Conservation (phyloP, 2,888 invertebrate species). For the Chamaedrilus cognettii region DNA sequence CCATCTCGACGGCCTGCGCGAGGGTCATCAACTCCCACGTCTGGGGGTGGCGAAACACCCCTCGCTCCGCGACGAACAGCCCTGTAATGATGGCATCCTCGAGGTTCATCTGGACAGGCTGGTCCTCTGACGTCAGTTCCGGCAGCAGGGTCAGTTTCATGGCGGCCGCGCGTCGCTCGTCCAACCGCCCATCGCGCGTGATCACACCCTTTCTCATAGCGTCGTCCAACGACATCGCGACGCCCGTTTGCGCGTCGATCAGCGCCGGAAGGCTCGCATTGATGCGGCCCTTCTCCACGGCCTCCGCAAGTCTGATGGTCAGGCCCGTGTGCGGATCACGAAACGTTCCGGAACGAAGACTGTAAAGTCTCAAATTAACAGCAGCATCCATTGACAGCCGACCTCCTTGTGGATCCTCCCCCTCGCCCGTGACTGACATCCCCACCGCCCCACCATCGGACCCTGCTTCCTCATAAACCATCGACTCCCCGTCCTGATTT, state of each 20-base stretch:
- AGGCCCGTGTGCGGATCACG: constrained; percentile 34
- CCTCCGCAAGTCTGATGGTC: constrained; percentile 72
- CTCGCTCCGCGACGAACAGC: constrained; percentile 69
- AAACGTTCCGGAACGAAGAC: constrained; percentile 42
- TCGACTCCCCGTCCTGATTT: constrained; percentile 18
- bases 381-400: constrained; percentile 34
- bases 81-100: constrained; percentile 42
- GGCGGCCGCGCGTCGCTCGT: constrained; percentile 60
- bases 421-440: constrained; percentile 5
- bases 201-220: constrained; percentile 68
- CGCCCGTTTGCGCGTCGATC: constrained; percentile 64
- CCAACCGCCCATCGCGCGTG: constrained; percentile 36
- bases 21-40: constrained; percentile 79
- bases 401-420: constrained; percentile 16
- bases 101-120: constrained; percentile 32
- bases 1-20: constrained; percentile 72
- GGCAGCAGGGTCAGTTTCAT: constrained; percentile 33
- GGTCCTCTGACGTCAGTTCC: constrained; percentile 19
- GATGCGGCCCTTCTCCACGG: constrained; percentile 57
- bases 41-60: constrained; percentile 70
- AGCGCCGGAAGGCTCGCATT: constrained; percentile 30
- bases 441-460: background rate
- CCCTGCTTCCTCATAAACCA: constrained; percentile 20
- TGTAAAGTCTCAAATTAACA: constrained; percentile 39
- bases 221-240: constrained; percentile 76